Conservation (phyloP, 2,797 vertebrate genomes). For the Pygocentrus nattereri region DNA sequence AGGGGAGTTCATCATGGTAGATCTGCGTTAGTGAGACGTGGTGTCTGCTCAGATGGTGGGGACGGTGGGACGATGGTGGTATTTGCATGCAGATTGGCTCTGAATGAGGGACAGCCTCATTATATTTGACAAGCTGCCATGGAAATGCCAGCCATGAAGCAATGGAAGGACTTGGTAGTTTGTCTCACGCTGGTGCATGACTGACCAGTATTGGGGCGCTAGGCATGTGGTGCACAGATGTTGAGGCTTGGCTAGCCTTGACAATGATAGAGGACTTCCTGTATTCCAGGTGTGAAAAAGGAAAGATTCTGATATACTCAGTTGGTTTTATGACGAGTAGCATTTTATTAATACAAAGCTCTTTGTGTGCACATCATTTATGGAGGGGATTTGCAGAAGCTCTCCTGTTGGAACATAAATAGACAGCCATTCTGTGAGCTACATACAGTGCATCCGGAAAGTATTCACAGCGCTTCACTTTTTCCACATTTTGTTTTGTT, state of each 20-base stretch:
- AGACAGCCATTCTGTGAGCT: too few species aligned
- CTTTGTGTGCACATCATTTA: background rate
- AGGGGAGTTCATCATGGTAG: background rate
- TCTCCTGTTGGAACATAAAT: too few species aligned
- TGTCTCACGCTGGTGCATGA: background rate
- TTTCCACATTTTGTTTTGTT: too few species aligned
- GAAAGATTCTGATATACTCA: background rate
- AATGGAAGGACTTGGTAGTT: background rate
- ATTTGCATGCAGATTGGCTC: background rate
- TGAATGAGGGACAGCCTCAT: background rate
- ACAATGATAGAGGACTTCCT: background rate
- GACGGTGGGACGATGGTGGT: background rate
- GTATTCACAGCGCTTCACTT: too few species aligned
- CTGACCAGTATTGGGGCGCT: background rate
- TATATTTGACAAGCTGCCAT: slow-evolving; percentile 10
- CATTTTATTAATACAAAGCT: background rate
- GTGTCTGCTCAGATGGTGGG: background rate
- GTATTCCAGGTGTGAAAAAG: background rate
- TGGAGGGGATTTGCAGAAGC: too few species aligned
- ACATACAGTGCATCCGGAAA: too few species aligned
- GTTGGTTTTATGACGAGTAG: background rate
- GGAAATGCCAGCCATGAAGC: background rate
- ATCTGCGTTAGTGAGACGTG: background rate
- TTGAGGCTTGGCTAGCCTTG: background rate
- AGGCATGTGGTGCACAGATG: background rate